phyloP scores from a whole-genome alignment of 1,140 invertebrate genomes.

The Ceratina japonica region DNA sequence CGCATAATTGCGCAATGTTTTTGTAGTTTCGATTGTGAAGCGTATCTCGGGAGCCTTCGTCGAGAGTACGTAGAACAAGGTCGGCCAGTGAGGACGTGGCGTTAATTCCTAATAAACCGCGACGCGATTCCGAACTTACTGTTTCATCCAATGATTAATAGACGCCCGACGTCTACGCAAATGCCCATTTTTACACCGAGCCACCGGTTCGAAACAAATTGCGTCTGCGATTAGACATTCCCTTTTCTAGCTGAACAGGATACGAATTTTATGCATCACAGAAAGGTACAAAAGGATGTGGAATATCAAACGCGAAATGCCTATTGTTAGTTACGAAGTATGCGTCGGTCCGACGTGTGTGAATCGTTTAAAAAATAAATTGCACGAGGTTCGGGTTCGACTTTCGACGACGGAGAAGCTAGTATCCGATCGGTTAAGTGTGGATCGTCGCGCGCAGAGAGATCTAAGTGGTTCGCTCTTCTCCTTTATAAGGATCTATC shows the following conservation, averaged over 20 bases:
- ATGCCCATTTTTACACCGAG: background rate
- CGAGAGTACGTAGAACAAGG: slow-evolving; percentile 30
- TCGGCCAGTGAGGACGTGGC: background rate
- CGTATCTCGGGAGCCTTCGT: slow-evolving; percentile 24
- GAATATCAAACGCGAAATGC: no score
- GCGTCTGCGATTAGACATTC: no score
- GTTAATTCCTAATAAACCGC: slow-evolving; percentile 23
- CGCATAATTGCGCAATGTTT: slow-evolving; percentile 41
- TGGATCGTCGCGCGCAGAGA: slow-evolving; percentile 17
- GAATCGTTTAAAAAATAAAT: no score
- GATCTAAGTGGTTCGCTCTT: slow-evolving; percentile 51
- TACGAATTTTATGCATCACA: no score
- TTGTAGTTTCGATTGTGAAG: slow-evolving; percentile 44
- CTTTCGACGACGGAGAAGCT: background rate
- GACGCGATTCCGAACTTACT: background rate
- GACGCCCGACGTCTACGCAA: background rate
- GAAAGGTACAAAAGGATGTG: no score
- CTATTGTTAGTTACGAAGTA: no score
- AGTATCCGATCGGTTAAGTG: slow-evolving; percentile 4
- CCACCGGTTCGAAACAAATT: no score
- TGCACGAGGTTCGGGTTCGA: no score
- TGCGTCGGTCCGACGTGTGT: background rate
- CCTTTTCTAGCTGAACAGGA: no score
- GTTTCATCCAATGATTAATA: background rate
- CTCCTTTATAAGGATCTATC: slow-evolving; percentile 61